Conservation (phyloP, 2,113 vertebrate species). For the Tyto alba region DNA sequence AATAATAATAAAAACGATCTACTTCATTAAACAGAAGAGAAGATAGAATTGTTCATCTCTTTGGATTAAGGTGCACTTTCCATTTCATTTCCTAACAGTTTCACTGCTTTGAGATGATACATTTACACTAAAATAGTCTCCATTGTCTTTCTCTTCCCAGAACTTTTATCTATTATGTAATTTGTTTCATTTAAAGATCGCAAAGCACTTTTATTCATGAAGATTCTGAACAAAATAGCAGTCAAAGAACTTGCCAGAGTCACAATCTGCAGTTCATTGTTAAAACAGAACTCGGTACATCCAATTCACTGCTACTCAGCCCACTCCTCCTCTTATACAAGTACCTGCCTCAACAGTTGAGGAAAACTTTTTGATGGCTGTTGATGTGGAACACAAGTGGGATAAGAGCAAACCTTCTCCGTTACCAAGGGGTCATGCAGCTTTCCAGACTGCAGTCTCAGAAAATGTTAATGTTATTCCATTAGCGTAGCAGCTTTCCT, state of each 20-base stretch:
- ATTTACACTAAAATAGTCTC: neutral
- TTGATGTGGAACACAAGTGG: neutral
- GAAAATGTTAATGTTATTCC: neutral
- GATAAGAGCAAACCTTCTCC: neutral
- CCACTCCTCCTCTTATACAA: neutral
- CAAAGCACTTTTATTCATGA: neutral
- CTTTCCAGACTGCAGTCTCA: neutral
- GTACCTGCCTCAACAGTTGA: neutral
- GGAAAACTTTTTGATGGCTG: neutral
- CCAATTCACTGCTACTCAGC: neutral
- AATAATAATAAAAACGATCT: neutral
- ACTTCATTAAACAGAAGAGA: neutral
- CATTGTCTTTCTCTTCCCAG: neutral
- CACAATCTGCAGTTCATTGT: neutral
- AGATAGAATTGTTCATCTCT: neutral
- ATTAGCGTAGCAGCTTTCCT: neutral
- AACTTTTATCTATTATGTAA: neutral
- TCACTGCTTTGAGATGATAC: neutral
- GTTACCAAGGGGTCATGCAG: neutral
- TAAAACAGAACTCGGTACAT: neutral
- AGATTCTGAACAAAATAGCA: neutral
- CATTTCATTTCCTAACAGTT: neutral
- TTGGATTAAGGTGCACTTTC: neutral
- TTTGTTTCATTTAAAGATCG: neutral
- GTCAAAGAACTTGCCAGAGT: neutral